Conservation (phyloP, 2,113 vertebrate genomes). For the Ameiurus melas region DNA sequence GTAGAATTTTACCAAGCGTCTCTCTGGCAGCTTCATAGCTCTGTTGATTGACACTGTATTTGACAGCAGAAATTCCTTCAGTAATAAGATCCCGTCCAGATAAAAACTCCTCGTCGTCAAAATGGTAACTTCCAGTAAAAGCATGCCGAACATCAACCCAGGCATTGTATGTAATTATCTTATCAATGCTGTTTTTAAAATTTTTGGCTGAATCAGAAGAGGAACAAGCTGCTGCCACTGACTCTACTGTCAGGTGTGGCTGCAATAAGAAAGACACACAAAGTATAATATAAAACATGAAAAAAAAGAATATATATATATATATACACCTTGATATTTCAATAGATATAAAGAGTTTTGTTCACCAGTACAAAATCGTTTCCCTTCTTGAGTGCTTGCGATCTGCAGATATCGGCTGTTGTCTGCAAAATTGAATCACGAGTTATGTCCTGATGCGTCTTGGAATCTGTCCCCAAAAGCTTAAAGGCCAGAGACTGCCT, state of each 20-base stretch:
- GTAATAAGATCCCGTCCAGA: not conserved
- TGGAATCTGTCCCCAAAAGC: no score
- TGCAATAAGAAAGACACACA: not conserved
- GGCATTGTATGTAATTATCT: not conserved
- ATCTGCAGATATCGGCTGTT: no score
- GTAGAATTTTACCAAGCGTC: constrained; percentile 11
- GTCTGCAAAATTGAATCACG: no score
- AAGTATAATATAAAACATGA: no score
- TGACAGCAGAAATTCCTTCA: not conserved
- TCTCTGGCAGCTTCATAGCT: constrained; percentile 10
- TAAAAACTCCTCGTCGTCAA: constrained; percentile 22
- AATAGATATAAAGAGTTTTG: not conserved
- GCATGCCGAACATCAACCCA: not conserved
- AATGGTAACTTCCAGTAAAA: constrained; percentile 13
- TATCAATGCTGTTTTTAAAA: constrained; percentile 20
- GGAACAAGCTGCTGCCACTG: constrained; percentile 32
- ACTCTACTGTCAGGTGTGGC: not conserved
- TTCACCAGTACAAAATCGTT: no score
- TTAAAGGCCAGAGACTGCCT: no score
- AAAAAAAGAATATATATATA: no score
- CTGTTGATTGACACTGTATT: not conserved
- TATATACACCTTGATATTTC: not conserved
- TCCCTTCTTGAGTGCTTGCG: no score
- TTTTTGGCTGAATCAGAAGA: constrained; percentile 17
- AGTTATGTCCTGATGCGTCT: no score